A percentile compares a stretch with the other conserved stretches of the same genome.
Evolutionary conservation across 2,797 vertebrate species (phyloP).

Genomic region (Rhinogobio ventralis): DNA sequence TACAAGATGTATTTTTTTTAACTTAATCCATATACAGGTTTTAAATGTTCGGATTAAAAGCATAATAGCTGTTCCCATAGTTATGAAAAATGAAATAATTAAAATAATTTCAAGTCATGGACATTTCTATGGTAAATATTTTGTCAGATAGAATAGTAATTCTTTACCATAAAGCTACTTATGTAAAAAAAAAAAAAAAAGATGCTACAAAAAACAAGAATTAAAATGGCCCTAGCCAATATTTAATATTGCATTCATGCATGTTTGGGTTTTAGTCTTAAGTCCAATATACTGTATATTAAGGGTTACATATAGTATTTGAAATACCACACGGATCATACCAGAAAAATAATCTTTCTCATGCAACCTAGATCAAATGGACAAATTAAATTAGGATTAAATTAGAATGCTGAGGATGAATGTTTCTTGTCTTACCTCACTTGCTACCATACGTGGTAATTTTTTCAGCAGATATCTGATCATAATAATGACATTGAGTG

Average conservation of each 20-base stretch:
- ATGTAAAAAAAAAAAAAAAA: not conserved
- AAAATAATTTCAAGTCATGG: not conserved
- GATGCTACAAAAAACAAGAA: not conserved
- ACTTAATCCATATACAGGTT: not conserved
- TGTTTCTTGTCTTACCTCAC: not conserved
- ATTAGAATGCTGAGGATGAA: too few species aligned
- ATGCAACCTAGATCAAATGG: too few species aligned
- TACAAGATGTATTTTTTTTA: not conserved
- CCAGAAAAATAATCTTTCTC: not conserved
- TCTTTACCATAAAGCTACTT: not conserved
- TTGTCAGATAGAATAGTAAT: not conserved
- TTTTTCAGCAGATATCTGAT: not conserved
- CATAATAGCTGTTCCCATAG: not conserved
- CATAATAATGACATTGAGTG: not conserved
- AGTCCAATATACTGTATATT: not conserved
- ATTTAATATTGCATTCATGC: not conserved
- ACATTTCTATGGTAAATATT: not conserved
- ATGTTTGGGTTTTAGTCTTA: not conserved
- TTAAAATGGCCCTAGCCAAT: not conserved
- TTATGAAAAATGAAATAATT: not conserved
- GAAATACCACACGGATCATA: not conserved
- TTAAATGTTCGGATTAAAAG: not conserved
- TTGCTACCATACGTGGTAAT: not conserved
- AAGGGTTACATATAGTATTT: too few species aligned
- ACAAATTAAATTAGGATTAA: not conserved